Evolutionary conservation across 2,797 vertebrate genomes (phyloP), one percentile per base, ranked within the genome.

Genomic region (Phoeniculus purpureus): DNA sequence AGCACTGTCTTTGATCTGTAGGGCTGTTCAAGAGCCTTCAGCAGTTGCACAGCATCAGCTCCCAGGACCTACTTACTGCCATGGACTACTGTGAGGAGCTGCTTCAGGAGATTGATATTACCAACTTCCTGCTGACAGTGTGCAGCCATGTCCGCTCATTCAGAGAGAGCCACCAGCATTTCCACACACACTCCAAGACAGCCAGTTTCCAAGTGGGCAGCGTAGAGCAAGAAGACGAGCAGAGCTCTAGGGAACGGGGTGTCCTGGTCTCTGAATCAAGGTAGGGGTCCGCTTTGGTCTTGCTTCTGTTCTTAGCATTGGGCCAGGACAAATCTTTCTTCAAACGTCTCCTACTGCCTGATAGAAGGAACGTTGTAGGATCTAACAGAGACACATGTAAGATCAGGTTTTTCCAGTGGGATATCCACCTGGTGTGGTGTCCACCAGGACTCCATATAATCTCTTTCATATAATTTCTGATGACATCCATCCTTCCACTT

Each of bases 31-130:
- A 98, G 93, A 99, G 98, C 95, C 97, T 99, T 90, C 99, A 99
- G 96, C 99, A 99, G 96, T 98, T 98, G 4, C 98, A 98, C 92
- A 97, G 79, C 48, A 98, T 99, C 94, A 98, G 97, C 84, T 98
- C 98, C 29, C 98, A 98, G 95, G 99, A 99, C 40, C 87, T 99
- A 20, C 98, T 99, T 72, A 98, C 98, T 62, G 98, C 99, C 19
- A 98, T 99, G 97, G 99, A 99, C 96, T 99, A 99, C 97, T 99
- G 99, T 90, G 99, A 99, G 93, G 99, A 99, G 85, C 98, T 99
- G 9, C 97, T 99, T 19, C 99, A 99, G 94, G 99, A 99, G 97
- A 98, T 99, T 2, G 99, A 99, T 91, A 98, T 99, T 97, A 99
- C 98, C 25, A 96, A 98, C 76, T 99, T 99, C 92, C 97, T 99